These are phyloP conservation scores for Drosophila truncata DNA, from an alignment of 1,140 invertebrate genomes.

Conservation along the genomic window DNA sequence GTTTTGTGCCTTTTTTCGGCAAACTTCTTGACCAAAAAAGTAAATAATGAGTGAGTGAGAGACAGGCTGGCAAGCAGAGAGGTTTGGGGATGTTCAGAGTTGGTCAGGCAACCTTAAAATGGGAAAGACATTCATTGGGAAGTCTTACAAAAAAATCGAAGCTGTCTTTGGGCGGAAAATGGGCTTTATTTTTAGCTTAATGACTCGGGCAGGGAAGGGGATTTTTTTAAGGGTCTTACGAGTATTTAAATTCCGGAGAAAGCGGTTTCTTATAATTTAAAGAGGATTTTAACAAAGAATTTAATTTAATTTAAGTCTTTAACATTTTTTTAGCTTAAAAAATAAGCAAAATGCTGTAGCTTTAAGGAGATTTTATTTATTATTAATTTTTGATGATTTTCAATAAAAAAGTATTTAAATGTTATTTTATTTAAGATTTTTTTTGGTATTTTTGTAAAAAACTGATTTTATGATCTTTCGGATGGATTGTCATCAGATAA, in stretches of 20 bases:
- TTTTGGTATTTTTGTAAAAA: no score
- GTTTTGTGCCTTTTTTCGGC: neutral
- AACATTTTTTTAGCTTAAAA: neutral
- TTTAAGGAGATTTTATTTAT: no score
- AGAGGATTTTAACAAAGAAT: neutral
- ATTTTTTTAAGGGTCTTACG: neutral
- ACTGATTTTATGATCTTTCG: no score
- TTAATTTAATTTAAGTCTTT: neutral
- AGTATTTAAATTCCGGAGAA: neutral
- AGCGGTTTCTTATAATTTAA: neutral
- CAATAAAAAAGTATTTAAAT: no score
- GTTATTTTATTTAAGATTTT: no score
- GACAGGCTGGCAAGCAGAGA: neutral
- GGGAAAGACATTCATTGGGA: conserved; percentile 12
- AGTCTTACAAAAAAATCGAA: conserved; percentile 1
- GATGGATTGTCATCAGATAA: no score
- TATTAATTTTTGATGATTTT: no score
- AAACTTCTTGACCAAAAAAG: conserved; percentile 38
- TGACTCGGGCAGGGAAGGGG: neutral
- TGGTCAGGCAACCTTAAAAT: conserved; percentile 23
- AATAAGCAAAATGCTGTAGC: no score
- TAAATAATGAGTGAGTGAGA: conserved; percentile 47
- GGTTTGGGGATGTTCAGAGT: conserved; percentile 8
- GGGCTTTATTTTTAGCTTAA: neutral
- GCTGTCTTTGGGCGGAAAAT: neutral